Evolutionary conservation across 2,797 vertebrate species (phyloP), one percentile per base, ranked within the genome.

Genomic region (Diceros bicornis): DNA sequence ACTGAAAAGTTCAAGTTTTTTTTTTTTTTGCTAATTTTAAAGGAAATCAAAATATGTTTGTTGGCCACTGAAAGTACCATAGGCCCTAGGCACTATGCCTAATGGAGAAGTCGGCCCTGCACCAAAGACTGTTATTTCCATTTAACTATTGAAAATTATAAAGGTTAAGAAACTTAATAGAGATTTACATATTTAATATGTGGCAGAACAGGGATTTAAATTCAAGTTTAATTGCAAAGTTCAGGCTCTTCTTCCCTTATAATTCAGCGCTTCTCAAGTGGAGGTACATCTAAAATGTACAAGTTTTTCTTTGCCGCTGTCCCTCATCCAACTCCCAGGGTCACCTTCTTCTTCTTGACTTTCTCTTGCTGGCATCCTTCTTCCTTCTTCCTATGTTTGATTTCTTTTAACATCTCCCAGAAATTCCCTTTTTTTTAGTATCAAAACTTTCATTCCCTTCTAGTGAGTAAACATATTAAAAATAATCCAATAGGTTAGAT

Each of bases 281-380:
- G 10, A 78, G 6, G 12, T 4, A 3, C 29, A 25, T 16, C 17
- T 23, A 25, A 75, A 27, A 47, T 2, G 9, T 0, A 16, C 37
- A 25, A 9, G 25, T 9, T 87, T 74, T 4, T n/a, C 23, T 41
- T 25, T 29, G 8, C 3, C 11, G 0, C 5, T 34, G 0, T 12
- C 41, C 13, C 21, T n/a, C 7, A 1, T 10, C 23, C 6, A 0
- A 18, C 0, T 50, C 13, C 20, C 37, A 4, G 13, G 8, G 8
- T 50, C 17, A 1, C 23, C 3, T 74, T 74, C 32, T 69, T 18
- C 23, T 34, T 66, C 9, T 29, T 77, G 27, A 41, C 34, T 84
- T 72, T 59, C 34, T 69, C 11, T 68, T 52, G 32, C 23, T 72
- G 14, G 8, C 2, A 1, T 47, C 4, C 11, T 0, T 62, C n/a